phyloP scores from a whole-genome alignment of 2,888 invertebrate genomes.

The Rambutsinella grinnellia region DNA sequence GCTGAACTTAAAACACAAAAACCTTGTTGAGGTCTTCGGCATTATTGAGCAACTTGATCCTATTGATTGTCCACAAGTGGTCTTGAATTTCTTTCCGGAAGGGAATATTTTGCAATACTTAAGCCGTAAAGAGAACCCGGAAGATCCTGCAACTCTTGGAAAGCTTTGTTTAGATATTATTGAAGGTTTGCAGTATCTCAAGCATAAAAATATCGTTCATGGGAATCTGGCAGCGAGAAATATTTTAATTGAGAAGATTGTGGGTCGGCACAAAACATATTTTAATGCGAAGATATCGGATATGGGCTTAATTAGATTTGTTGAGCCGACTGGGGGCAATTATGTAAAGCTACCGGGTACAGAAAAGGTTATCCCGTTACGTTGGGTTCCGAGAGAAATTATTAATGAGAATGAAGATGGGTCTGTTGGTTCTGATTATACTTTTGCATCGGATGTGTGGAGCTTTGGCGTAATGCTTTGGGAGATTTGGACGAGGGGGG shows the following conservation, averaged over 20 bases:
- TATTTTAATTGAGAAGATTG: conserved; percentile 33
- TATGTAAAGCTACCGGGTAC: conserved; percentile 29
- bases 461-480: conserved; percentile 46
- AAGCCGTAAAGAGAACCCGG: background rate
- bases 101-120: conserved; percentile 50
- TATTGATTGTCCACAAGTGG: conserved; percentile 36
- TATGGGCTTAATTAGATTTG: conserved; percentile 41
- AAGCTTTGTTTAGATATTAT: conserved; percentile 46
- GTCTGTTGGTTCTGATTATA: conserved; percentile 1
- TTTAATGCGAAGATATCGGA: conserved; percentile 52
- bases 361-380: conserved; percentile 39
- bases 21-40: conserved; percentile 29
- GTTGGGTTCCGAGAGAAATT: conserved; percentile 55
- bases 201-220: conserved; percentile 42
- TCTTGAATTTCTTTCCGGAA: conserved; percentile 28
- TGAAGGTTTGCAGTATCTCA: conserved; percentile 50
- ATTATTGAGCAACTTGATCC: conserved; percentile 2
- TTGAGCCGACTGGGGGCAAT: conserved; percentile 24
- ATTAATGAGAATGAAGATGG: conserved; percentile 5
- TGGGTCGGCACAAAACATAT: conserved; percentile 12
- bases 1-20: conserved; percentile 27
- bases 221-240: conserved; percentile 57
- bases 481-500: conserved; percentile 45
- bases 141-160: conserved; percentile 33
- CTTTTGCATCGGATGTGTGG: conserved; percentile 41